Conservation (phyloP, 2,113 vertebrate genomes). For the Spermophilus dauricus region DNA sequence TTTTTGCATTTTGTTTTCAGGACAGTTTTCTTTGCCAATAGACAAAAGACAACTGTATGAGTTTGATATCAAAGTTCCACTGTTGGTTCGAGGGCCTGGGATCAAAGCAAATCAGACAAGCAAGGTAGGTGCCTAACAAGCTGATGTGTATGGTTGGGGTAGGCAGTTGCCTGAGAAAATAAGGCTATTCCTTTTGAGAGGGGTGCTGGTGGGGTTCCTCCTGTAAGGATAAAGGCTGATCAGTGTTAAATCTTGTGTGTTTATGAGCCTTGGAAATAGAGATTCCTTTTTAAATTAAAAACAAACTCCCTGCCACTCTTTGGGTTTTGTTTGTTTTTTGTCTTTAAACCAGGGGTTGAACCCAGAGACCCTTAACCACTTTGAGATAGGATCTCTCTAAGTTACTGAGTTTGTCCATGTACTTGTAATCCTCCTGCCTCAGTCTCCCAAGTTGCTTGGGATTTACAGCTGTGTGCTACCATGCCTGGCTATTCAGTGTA, state of each 20-base stretch:
- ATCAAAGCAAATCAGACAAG: constrained; percentile 96
- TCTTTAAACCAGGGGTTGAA: no score
- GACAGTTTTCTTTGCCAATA: constrained; percentile 98
- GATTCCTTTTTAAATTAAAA: background rate
- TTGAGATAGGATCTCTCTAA: no score
- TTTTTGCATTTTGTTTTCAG: constrained; percentile 84
- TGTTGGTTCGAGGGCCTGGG: constrained; percentile 96
- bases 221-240: background rate
- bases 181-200: background rate
- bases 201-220: background rate
- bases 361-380: no score
- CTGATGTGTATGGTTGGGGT: background rate
- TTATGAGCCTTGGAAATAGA: background rate
- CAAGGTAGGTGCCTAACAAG: constrained; percentile 88
- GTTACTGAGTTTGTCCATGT: no score
- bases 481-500: background rate
- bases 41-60: constrained; percentile 99
- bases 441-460: no score
- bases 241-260: background rate
- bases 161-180: background rate
- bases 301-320: background rate
- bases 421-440: no score
- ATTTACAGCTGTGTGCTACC: no score
- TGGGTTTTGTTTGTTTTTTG: no score
- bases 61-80: constrained; percentile 98